Conservation (phyloP, 2,113 vertebrate species). For the Clarias batrachus region DNA sequence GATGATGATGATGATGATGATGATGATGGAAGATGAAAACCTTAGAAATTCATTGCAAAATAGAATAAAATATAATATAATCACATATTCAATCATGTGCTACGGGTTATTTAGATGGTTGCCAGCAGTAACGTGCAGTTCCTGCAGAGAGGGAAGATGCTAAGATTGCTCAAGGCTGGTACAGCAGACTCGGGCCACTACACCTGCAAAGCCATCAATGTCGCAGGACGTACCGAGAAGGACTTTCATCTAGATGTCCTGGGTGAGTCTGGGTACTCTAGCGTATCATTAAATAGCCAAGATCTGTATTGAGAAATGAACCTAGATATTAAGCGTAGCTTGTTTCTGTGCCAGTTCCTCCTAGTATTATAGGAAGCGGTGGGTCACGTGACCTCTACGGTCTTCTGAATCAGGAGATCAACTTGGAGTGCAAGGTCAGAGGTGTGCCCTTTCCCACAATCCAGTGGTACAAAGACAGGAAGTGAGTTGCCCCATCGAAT, state of each 20-base stretch:
- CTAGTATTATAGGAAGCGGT: constrained; percentile 73
- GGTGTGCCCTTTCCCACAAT: constrained; percentile 85
- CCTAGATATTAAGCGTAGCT: too few relatives aligned
- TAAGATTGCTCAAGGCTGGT: constrained; percentile 79
- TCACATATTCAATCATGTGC: constrained; percentile 4
- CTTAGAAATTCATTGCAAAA: not conserved
- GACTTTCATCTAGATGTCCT: constrained; percentile 82
- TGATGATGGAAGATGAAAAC: too few relatives aligned
- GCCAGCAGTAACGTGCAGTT: constrained; percentile 77
- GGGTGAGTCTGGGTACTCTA: constrained; percentile 72
- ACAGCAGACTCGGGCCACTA: constrained; percentile 81
- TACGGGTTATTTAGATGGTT: constrained; percentile 74
- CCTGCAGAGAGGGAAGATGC: constrained; percentile 79
- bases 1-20: too few relatives aligned
- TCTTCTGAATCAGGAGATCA: constrained; percentile 77
- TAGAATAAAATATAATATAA: not conserved
- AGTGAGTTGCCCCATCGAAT: constrained; percentile 75
- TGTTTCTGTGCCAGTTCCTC: constrained; percentile 78
- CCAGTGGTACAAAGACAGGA: constrained; percentile 95
- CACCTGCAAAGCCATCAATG: constrained; percentile 87
- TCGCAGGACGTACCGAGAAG: constrained; percentile 87
- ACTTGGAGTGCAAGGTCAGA: constrained; percentile 83
- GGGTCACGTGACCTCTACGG: constrained; percentile 74
- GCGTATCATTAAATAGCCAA: too few relatives aligned
- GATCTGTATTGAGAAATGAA: too few relatives aligned